These are phyloP conservation scores for Petroica traversi DNA, from an alignment of 2,113 vertebrate genomes.

Conservation along the genomic window DNA sequence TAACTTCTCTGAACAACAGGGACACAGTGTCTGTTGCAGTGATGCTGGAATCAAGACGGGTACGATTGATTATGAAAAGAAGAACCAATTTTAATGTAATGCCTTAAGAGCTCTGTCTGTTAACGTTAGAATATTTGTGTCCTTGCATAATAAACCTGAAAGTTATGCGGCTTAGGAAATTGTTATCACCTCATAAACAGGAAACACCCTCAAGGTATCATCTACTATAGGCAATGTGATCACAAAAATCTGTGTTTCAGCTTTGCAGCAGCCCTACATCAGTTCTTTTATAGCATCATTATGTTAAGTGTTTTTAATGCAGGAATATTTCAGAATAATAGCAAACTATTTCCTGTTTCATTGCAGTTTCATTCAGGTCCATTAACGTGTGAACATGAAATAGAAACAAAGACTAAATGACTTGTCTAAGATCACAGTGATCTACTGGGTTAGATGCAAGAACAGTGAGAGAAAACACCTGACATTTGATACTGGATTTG, in stretches of 20 bases:
- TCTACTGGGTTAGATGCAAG: neutral
- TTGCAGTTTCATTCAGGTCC: conserved; percentile 35
- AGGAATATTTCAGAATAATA: conserved; percentile 52
- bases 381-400: neutral
- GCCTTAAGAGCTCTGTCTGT: neutral
- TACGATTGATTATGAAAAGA: neutral
- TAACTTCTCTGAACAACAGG: neutral
- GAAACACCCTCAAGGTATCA: conserved; percentile 57
- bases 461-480: neutral
- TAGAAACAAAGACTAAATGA: neutral
- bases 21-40: neutral
- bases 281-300: conserved; percentile 50
- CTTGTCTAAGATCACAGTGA: neutral
- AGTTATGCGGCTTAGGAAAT: conserved; percentile 29
- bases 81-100: neutral
- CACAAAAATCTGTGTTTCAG: conserved; percentile 41
- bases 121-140: neutral
- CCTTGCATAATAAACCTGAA: conserved; percentile 32
- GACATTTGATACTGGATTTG: neutral
- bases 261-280: conserved; percentile 26
- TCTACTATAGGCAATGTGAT: conserved; percentile 23
- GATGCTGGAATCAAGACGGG: neutral
- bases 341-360: conserved; percentile 50
- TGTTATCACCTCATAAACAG: conserved; percentile 65
- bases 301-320: conserved; percentile 56